Percentiles rank a stretch among this genome's conserved stretches.
Conservation (phyloP, 2,888 invertebrate genomes). For the Antheraea assamensis region DNA sequence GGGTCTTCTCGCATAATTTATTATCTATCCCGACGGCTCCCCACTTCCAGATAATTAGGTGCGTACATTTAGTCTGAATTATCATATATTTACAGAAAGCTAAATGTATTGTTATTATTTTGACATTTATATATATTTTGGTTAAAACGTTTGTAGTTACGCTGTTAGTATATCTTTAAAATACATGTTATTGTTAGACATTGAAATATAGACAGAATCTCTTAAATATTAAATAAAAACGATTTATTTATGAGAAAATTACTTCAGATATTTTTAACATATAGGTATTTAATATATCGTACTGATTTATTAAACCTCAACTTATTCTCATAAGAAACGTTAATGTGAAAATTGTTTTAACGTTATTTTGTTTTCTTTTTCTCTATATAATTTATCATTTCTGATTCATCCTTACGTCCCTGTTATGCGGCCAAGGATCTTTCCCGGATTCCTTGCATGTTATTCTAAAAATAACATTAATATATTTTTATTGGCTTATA, state of each 20-base stretch:
- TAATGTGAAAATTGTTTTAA: background rate
- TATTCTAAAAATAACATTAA: no score
- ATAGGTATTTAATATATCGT: no score
- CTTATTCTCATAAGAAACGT: background rate
- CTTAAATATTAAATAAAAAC: no score
- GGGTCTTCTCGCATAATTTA: conserved; percentile 55
- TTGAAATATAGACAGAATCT: no score
- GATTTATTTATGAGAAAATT: no score
- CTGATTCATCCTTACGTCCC: background rate
- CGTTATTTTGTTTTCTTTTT: background rate
- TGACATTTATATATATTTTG: no score
- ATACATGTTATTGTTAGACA: no score
- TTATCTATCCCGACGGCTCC: conserved; percentile 54
- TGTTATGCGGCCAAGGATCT: background rate
- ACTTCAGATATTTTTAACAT: no score
- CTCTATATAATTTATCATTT: background rate
- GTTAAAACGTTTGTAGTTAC: no score
- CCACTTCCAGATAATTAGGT: conserved; percentile 49
- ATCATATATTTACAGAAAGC: conserved; percentile 16
- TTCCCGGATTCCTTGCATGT: background rate
- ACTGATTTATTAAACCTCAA: no score
- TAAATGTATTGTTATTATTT: conserved; percentile 1
- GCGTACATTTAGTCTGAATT: conserved; percentile 22
- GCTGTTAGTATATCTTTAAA: no score
- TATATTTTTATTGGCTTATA: no score